Conservation (phyloP, 37 sponge, comb jelly and placozoan species). For the Eunapius fragilis region DNA sequence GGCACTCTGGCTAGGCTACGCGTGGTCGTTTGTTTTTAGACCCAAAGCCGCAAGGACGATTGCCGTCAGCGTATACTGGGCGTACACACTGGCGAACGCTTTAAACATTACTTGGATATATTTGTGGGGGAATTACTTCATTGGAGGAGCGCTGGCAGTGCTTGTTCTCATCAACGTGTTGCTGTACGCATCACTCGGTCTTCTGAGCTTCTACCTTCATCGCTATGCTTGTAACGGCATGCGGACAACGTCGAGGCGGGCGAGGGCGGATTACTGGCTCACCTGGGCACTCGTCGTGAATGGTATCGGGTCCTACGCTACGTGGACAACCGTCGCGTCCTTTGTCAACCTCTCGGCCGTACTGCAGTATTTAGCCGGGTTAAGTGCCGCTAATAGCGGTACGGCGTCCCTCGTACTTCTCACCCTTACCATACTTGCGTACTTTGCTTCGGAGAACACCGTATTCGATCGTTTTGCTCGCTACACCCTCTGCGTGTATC, state of each 20-base stretch:
- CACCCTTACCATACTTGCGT: background rate
- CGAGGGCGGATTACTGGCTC: background rate
- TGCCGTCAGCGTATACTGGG: background rate
- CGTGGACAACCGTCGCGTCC: conserved; percentile 12
- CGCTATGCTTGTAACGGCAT: no score
- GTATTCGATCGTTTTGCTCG: background rate
- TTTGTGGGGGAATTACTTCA: conserved; percentile 32
- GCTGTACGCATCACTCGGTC: background rate
- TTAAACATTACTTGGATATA: conserved; percentile 47
- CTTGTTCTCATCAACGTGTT: conserved; percentile 3
- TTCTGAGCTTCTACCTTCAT: background rate
- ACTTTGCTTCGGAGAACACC: conserved; percentile 19
- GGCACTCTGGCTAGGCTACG: conserved; percentile 56
- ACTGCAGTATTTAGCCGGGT: background rate
- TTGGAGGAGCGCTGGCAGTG: conserved; percentile 19
- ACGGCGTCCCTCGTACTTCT: background rate
- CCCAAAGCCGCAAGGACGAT: conserved; percentile 24
- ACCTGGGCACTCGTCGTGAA: conserved; percentile 5
- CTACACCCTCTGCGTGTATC: conserved; percentile 18
- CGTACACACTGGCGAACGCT: conserved; percentile 5
- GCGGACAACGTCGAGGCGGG: background rate
- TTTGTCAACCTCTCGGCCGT: conserved; percentile 18
- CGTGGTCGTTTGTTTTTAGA: conserved; percentile 58
- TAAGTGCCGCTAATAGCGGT: background rate
- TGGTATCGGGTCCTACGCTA: conserved; percentile 15